Conservation (phyloP, 2,888 invertebrate species). For the Rhimphoctona megacephalus region DNA sequence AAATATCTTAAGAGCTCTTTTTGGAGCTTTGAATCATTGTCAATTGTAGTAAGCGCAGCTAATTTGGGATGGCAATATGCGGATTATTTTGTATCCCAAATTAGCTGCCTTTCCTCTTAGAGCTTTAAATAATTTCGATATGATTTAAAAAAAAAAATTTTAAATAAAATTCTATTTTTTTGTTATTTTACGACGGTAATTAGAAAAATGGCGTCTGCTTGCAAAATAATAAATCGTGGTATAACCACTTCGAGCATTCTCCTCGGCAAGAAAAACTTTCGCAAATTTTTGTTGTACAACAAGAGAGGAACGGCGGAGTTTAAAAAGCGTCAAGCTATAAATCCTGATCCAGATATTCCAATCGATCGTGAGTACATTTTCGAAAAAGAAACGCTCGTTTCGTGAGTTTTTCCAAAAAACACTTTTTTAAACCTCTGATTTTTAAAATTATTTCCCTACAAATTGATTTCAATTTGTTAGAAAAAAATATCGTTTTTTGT, state of each 20-base stretch:
- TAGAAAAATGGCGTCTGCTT: conserved; percentile 73
- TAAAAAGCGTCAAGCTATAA: conserved; percentile 87
- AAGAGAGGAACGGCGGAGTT: conserved; percentile 91
- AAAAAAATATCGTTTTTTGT: no score
- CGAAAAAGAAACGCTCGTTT: not conserved
- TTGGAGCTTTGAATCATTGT: not conserved
- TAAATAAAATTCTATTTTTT: not conserved
- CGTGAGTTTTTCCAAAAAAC: no score
- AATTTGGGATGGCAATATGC: no score
- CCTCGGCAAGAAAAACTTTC: conserved; percentile 92
- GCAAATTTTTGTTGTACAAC: conserved; percentile 91
- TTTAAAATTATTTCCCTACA: no score
- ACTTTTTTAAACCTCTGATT: no score
- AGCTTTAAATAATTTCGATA: not conserved
- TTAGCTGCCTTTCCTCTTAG: no score
- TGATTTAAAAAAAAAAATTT: not conserved
- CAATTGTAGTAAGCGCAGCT: no score
- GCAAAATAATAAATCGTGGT: conserved; percentile 83
- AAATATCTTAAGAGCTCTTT: not conserved
- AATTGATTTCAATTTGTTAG: no score
- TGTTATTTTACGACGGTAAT: not conserved
- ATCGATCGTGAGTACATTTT: conserved; percentile 87
- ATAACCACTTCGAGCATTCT: conserved; percentile 86
- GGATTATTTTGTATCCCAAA: no score
- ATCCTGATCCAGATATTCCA: conserved; percentile 88